A percentile compares a stretch with the other conserved stretches of the same genome.
phyloP scores from a whole-genome alignment of 2,113 vertebrate genomes.

The Sardina pilchardus region DNA sequence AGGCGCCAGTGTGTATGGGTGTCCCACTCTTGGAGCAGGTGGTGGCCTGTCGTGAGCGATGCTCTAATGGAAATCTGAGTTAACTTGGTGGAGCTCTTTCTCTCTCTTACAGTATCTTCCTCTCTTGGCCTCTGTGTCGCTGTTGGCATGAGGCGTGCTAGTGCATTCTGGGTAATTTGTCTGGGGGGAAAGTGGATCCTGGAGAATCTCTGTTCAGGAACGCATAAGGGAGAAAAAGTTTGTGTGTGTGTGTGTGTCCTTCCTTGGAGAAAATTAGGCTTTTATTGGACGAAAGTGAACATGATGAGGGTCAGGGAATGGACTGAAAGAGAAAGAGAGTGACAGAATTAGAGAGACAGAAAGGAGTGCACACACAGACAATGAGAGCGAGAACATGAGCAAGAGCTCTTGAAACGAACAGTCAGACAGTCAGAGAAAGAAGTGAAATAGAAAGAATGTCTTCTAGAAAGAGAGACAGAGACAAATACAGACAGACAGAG shows the following conservation, averaged over 20 bases:
- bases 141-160: background rate
- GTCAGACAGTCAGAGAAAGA: background rate
- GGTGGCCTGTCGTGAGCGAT: background rate
- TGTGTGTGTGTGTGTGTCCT: slow-evolving; percentile 3
- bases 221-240: background rate
- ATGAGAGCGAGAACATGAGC: background rate
- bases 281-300: background rate
- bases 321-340: background rate
- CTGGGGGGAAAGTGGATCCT: slow-evolving; percentile 17
- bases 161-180: slow-evolving; percentile 45
- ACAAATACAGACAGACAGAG: background rate
- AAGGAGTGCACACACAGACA: background rate
- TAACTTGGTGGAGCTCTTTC: background rate
- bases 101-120: background rate
- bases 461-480: slow-evolving; percentile 5
- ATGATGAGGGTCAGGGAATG: background rate
- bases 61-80: too few species aligned
- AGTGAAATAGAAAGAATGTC: slow-evolving; percentile 27
- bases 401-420: slow-evolving; percentile 19
- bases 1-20: background rate
- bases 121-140: background rate
- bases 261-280: background rate
- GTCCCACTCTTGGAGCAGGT: background rate
- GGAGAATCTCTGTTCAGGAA: slow-evolving; percentile 30
- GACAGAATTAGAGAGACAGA: slow-evolving; percentile 14